These are phyloP conservation scores for Laothoe populi DNA, from an alignment of 2,888 invertebrate species.

Conservation along the genomic window DNA sequence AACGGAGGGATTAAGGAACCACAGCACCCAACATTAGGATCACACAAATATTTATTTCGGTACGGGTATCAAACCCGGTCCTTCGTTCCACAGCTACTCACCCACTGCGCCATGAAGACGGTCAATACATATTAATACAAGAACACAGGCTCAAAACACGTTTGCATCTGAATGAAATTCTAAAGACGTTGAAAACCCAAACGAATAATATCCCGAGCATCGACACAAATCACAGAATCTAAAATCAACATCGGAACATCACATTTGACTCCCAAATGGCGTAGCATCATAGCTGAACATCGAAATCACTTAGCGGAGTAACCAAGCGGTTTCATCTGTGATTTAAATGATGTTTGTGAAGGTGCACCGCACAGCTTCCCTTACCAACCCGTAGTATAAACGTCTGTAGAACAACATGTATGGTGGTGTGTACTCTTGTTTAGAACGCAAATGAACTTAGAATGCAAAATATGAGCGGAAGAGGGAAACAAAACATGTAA, in stretches of 20 bases:
- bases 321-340: constrained; percentile 54
- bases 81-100: no score
- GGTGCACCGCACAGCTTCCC: constrained; percentile 44
- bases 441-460: constrained; percentile 14
- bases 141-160: neutral
- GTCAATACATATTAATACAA: neutral
- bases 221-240: constrained; percentile 27
- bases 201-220: constrained; percentile 16
- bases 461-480: constrained; percentile 18
- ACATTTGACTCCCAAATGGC: constrained; percentile 31
- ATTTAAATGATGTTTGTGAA: constrained; percentile 58
- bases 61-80: no score
- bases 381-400: neutral
- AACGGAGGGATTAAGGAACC: no score
- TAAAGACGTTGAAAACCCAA: constrained; percentile 1
- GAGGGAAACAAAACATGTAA: constrained; percentile 15
- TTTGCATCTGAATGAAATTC: neutral
- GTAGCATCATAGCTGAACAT: constrained; percentile 36
- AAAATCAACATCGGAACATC: constrained; percentile 26
- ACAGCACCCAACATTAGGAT: no score
- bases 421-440: constrained; percentile 2
- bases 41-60: no score
- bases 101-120: no score
- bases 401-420: neutral
- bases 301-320: constrained; percentile 49